Evolutionary conservation across 2,113 vertebrate species (phyloP).

Genomic region (Raja brachyura): DNA sequence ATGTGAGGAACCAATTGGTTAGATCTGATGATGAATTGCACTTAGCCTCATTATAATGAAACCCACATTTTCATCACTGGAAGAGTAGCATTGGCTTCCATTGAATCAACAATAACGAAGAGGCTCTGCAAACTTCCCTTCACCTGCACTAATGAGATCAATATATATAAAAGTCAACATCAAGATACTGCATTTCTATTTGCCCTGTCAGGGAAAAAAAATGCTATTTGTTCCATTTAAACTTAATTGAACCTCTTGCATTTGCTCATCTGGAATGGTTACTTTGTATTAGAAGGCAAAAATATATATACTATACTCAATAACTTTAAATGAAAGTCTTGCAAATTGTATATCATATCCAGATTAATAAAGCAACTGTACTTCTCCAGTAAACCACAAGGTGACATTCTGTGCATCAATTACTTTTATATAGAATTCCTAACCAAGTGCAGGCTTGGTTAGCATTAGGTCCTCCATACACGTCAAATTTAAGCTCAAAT

Average conservation of each 20-base stretch:
- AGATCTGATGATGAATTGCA: background rate
- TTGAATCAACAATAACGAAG: background rate
- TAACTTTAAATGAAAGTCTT: background rate
- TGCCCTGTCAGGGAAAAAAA: background rate
- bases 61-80: background rate
- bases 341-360: background rate
- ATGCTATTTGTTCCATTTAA: background rate
- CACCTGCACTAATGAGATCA: background rate
- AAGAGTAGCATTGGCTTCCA: background rate
- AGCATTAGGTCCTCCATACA: background rate
- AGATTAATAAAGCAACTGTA: background rate
- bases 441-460: background rate
- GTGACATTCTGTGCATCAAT: background rate
- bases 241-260: background rate
- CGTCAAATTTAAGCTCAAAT: background rate
- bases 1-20: background rate
- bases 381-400: constrained; percentile 17
- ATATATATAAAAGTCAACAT: background rate
- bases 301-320: background rate
- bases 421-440: background rate
- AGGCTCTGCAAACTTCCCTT: background rate
- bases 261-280: background rate
- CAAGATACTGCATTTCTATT: background rate
- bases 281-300: background rate
- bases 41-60: background rate